A percentile compares a stretch with the other conserved stretches of the same genome.
Conservation (phyloP, 2,797 vertebrate species). For the Acridotheres tristis region DNA sequence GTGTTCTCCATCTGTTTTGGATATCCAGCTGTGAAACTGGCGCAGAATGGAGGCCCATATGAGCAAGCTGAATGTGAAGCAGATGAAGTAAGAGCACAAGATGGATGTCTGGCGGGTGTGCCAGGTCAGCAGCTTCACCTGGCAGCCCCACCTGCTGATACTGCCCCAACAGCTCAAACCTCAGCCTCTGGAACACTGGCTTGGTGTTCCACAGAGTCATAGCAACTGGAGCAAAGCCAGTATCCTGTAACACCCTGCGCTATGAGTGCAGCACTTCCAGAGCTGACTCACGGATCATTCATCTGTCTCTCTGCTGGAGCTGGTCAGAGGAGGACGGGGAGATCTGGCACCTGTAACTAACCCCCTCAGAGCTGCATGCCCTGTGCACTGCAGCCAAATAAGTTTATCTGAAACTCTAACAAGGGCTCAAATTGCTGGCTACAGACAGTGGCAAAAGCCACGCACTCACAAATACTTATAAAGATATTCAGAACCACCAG, state of each 20-base stretch:
- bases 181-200: not conserved
- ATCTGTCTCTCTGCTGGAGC: not conserved
- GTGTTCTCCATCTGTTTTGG: not conserved
- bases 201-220: rapidly evolving
- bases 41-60: rapidly evolving
- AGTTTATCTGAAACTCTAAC: not conserved
- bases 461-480: not conserved
- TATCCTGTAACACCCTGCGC: rapidly evolving
- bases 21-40: not conserved
- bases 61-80: not conserved
- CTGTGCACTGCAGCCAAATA: not conserved
- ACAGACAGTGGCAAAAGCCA: not conserved
- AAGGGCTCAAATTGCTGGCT: not conserved
- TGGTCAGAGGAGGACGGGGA: not conserved
- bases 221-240: not conserved
- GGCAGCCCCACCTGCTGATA: not conserved
- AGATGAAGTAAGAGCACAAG: not conserved
- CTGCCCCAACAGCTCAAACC: not conserved
- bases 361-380: rapidly evolving
- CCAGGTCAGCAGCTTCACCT: not conserved
- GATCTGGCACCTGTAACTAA: not conserved
- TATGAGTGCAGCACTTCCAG: not conserved
- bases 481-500: not conserved
- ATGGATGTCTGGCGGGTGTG: not conserved
- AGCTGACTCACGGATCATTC: not conserved